A percentile compares a stretch with the other conserved stretches of the same genome.
These are phyloP conservation scores for Gonatopus flavifemur DNA, from an alignment of 1,140 invertebrate species.

Conservation along the genomic window DNA sequence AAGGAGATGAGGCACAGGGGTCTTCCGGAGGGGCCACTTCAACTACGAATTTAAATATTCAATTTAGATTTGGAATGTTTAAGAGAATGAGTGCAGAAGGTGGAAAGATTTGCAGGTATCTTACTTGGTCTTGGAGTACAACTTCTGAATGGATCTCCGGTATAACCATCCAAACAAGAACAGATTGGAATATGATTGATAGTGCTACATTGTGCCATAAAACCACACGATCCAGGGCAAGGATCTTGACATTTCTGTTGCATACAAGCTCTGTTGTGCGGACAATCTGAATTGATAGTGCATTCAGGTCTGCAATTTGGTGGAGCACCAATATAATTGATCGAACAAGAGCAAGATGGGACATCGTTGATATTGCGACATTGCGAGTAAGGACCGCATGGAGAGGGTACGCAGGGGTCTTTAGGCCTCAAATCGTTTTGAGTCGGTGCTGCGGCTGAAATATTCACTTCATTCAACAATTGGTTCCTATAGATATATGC, in stretches of 20 bases:
- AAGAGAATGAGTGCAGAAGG: constrained; percentile 2
- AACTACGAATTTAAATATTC: neutral
- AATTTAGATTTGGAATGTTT: neutral
- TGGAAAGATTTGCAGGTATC: constrained; percentile 6
- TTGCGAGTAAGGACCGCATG: constrained; percentile 64
- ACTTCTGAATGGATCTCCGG: constrained; percentile 58
- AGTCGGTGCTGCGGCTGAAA: neutral
- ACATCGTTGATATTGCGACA: constrained; percentile 55
- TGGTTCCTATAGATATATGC: neutral
- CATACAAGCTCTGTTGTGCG: constrained; percentile 68
- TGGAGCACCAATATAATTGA: constrained; percentile 44
- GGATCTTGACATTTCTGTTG: constrained; percentile 72
- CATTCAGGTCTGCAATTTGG: constrained; percentile 69
- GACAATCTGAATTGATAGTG: constrained; percentile 71
- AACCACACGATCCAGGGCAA: constrained; percentile 62
- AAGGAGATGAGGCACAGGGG: constrained; percentile 47
- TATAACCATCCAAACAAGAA: constrained; percentile 45
- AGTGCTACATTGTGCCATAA: constrained; percentile 41
- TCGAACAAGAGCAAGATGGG: constrained; percentile 58
- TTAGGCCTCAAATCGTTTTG: too few relatives aligned
- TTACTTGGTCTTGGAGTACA: constrained; percentile 41
- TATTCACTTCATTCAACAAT: too few relatives aligned
- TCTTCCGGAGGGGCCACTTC: constrained; percentile 22
- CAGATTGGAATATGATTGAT: constrained; percentile 47
- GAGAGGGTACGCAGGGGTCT: constrained; percentile 65